Evolutionary conservation across 2,888 invertebrate genomes (phyloP).

Genomic region (Cynaeus angustus): DNA sequence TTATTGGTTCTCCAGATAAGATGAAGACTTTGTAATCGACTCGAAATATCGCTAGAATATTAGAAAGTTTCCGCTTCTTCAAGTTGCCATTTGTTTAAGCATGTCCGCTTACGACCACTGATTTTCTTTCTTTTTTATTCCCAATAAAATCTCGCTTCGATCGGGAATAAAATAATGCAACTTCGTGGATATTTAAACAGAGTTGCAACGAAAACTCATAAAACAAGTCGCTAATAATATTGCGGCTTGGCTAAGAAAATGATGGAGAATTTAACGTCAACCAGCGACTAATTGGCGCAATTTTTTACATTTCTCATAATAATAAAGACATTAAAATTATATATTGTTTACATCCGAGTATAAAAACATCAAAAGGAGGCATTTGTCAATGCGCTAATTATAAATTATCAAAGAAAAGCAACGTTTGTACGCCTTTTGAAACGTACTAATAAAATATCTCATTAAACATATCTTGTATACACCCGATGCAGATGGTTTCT

Average conservation of each 20-base stretch:
- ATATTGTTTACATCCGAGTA: constrained; percentile 33
- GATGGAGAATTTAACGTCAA: constrained; percentile 9
- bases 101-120: constrained; percentile 21
- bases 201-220: background rate
- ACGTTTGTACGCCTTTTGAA: constrained; percentile 48
- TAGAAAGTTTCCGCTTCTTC: constrained; percentile 58
- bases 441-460: constrained; percentile 54
- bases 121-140: constrained; percentile 21
- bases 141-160: constrained; percentile 3
- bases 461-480: constrained; percentile 49
- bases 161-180: background rate
- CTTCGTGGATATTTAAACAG: background rate
- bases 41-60: constrained; percentile 60
- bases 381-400: constrained; percentile 57
- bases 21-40: constrained; percentile 60
- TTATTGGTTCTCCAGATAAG: constrained; percentile 62
- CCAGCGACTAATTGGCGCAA: constrained; percentile 29
- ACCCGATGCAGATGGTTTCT: constrained; percentile 40
- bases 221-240: background rate
- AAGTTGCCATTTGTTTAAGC: constrained; percentile 35
- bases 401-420: constrained; percentile 55
- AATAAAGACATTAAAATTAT: constrained; percentile 46
- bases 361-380: constrained; percentile 55
- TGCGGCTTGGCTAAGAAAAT: constrained; percentile 13
- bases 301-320: constrained; percentile 38